Evolutionary conservation across 1,140 invertebrate genomes (phyloP), one percentile per base, ranked within the genome.

Genomic region (Lamellibrachia luymesi): DNA sequence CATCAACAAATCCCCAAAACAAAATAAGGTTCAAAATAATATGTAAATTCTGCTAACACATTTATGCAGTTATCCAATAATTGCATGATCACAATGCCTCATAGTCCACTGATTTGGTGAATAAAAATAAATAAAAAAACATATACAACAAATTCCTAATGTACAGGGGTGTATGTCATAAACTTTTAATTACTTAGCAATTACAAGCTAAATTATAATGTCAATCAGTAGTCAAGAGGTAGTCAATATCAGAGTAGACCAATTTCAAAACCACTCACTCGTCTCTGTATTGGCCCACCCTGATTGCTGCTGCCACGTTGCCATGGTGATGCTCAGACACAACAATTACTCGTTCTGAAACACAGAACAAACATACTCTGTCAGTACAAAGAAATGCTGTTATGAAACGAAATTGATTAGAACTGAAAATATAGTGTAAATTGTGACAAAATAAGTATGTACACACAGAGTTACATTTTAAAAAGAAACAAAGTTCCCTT

Each of bases 281-380:
- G 25, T 91, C 4, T 17, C 49, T 50, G 51, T 91, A 91, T 4
- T 91, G 38, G 91, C 49, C 56, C 92, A 95, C 91, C 50, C 94
- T 94, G 90, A 95, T 93, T 8, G 92, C 4, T 95, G 91, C 22
- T 92, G 94, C 80, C 92, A 97, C 94, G 94, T 97, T 97, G 94
- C 97, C 97, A n/a, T 97, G 97, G 96, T 98, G 97, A 94, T 98
- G 98, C 96, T 99, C 98, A 51, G 98, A 97, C 2, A 99, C 98
- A 22, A 99, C 97, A 92, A 99, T 97, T 80, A 98, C 98, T 95
- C 98, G 97, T 96, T 99, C 98, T 99, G 96, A 94, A 97, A 97
- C 95, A 94, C 94, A 95, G 94, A 95, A 94, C 94, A 92, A 91
- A 94, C 49, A 22, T 80, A 80, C 17, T 17, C 64, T 80, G 13